Conservation (phyloP, 92 coral and sea anemone species). For the Porites divaricata region DNA sequence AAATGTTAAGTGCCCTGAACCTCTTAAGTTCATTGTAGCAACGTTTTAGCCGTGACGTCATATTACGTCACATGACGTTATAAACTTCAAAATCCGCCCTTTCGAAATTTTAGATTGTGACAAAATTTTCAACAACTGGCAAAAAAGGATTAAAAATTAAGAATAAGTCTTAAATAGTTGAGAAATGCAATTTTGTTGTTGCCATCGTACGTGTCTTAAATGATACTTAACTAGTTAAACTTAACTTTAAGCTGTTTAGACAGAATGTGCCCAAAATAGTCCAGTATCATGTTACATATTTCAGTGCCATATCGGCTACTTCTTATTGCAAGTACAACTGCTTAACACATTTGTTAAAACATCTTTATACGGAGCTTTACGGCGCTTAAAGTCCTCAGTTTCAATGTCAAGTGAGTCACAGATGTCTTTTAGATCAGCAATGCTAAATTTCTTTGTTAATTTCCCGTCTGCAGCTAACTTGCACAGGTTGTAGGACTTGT, state of each 20-base stretch:
- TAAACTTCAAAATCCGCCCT: constrained; percentile 30
- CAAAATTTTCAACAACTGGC: too few species aligned
- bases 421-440: constrained; percentile 34
- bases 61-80: constrained; percentile 26
- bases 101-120: too few species aligned
- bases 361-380: constrained; percentile 45
- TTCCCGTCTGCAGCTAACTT: constrained; percentile 41
- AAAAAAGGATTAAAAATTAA: too few species aligned
- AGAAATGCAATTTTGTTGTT: too few species aligned
- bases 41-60: too few species aligned
- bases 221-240: too few species aligned
- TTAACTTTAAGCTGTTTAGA: not conserved
- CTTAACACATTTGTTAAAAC: constrained; percentile 38
- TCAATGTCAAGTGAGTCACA: constrained; percentile 33
- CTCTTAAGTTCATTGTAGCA: too few species aligned
- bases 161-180: too few species aligned
- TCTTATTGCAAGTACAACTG: constrained; percentile 34
- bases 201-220: too few species aligned
- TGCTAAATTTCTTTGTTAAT: constrained; percentile 18
- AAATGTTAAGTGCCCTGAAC: too few species aligned
- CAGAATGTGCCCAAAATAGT: constrained; percentile 32
- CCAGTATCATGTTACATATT: constrained; percentile 25
- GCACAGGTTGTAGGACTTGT: constrained; percentile 34
- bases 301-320: constrained; percentile 40
- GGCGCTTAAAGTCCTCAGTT: constrained; percentile 43